Evolutionary conservation across 1,140 invertebrate species (phyloP).

Genomic region (Charaxes varanes): DNA sequence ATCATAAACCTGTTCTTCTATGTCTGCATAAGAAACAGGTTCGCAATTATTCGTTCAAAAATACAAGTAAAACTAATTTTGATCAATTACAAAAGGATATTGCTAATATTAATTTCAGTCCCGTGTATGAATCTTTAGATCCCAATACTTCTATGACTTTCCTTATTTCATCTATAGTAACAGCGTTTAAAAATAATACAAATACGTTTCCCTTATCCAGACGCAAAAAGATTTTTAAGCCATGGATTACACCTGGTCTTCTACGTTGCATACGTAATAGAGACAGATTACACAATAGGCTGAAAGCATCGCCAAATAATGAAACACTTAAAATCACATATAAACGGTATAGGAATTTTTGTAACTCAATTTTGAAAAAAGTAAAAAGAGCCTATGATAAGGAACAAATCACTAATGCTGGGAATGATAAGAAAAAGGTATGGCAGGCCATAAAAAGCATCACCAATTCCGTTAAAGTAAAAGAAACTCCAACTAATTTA

Average conservation of each 20-base stretch:
- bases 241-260: constrained; percentile 9
- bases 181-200: too few relatives aligned
- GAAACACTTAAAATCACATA: neutral
- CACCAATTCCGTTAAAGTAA: neutral
- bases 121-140: neutral
- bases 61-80: neutral
- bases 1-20: constrained; percentile 11
- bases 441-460: constrained; percentile 7
- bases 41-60: neutral
- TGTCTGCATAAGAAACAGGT: neutral
- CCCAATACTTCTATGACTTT: neutral
- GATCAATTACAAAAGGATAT: neutral
- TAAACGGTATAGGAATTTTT: constrained; percentile 10
- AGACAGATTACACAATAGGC: constrained; percentile 7
- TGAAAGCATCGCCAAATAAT: constrained; percentile 1
- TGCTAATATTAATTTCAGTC: neutral
- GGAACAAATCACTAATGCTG: neutral
- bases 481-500: neutral
- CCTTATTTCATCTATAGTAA: too few relatives aligned
- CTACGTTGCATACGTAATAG: constrained; percentile 5
- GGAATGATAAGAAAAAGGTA: constrained; percentile 3
- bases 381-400: constrained; percentile 10
- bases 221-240: constrained; percentile 6
- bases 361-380: constrained; percentile 8
- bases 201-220: too few relatives aligned